Conservation (phyloP, 2,797 vertebrate genomes). For the Borostomias antarcticus region DNA sequence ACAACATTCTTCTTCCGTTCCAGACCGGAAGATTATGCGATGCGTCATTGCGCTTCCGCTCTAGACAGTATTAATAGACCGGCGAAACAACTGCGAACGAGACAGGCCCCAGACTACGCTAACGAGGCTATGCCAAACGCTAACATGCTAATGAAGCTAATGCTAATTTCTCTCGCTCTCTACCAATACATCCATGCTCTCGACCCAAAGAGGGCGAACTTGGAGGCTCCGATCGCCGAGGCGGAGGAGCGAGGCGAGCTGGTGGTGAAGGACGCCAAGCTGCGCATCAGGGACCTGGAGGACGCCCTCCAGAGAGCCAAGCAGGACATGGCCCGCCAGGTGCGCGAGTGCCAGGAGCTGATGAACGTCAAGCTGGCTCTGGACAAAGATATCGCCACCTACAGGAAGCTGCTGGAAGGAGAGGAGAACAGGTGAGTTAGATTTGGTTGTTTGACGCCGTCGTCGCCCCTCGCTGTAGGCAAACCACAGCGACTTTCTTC, state of each 20-base stretch:
- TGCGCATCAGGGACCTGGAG: slow-evolving; percentile 84
- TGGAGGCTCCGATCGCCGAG: slow-evolving; percentile 75
- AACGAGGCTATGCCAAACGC: not conserved
- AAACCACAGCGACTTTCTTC: not conserved
- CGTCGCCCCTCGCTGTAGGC: slow-evolving; percentile 1
- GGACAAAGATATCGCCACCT: slow-evolving; percentile 91
- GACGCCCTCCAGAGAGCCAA: slow-evolving; percentile 87
- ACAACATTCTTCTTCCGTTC: too few relatives aligned
- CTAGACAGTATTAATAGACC: too few relatives aligned
- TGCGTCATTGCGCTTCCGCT: too few relatives aligned
- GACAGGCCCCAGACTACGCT: too few relatives aligned
- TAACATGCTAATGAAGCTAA: not conserved
- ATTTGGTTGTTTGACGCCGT: not conserved
- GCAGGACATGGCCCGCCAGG: slow-evolving; percentile 89
- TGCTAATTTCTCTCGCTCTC: slow-evolving; percentile 3
- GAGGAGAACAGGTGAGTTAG: slow-evolving; percentile 73
- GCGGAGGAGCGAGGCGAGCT: slow-evolving; percentile 80
- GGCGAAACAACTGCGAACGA: too few relatives aligned
- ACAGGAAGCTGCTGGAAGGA: slow-evolving; percentile 81
- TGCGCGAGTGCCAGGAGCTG: slow-evolving; percentile 91
- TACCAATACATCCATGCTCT: too few relatives aligned
- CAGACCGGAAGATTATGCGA: too few relatives aligned
- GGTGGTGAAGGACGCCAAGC: slow-evolving; percentile 79
- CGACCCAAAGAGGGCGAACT: slow-evolving; percentile 67
- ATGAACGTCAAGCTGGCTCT: slow-evolving; percentile 92